These are phyloP conservation scores for Rotaria macrura DNA, from an alignment of 2,888 invertebrate genomes.

Conservation along the genomic window DNA sequence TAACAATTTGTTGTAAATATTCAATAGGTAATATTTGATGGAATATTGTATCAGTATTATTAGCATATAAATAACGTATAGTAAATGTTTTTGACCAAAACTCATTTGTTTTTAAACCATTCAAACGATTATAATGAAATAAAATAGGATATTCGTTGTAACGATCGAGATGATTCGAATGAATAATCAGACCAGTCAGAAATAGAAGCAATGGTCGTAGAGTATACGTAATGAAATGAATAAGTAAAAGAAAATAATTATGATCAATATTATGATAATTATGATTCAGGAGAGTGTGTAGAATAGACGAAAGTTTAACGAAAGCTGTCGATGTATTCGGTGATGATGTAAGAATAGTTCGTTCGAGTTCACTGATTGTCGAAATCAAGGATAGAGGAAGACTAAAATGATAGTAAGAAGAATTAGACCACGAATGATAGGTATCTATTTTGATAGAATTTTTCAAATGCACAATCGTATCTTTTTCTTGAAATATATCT, in stretches of 20 bases:
- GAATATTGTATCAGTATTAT: background rate
- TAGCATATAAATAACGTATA: background rate
- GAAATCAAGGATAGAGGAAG: background rate
- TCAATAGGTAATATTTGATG: background rate
- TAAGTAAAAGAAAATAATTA: slow-evolving; percentile 1
- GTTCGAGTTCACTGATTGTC: background rate
- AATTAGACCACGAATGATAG: too few relatives aligned
- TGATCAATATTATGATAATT: background rate
- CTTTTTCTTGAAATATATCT: too few relatives aligned
- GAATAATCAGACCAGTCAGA: background rate
- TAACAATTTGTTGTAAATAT: background rate
- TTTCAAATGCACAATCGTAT: too few relatives aligned
- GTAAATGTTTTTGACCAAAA: background rate
- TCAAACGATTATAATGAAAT: background rate
- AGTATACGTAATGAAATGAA: background rate
- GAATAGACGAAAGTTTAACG: background rate
- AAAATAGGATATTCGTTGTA: background rate
- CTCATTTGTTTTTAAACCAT: background rate
- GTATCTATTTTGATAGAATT: too few relatives aligned
- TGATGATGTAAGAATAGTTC: background rate
- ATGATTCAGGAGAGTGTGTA: background rate
- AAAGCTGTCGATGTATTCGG: background rate
- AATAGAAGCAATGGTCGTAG: background rate
- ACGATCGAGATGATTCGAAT: background rate
- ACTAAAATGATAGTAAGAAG: background rate